Conservation (phyloP, 2,113 vertebrate genomes). For the Gambusia holbrooki region DNA sequence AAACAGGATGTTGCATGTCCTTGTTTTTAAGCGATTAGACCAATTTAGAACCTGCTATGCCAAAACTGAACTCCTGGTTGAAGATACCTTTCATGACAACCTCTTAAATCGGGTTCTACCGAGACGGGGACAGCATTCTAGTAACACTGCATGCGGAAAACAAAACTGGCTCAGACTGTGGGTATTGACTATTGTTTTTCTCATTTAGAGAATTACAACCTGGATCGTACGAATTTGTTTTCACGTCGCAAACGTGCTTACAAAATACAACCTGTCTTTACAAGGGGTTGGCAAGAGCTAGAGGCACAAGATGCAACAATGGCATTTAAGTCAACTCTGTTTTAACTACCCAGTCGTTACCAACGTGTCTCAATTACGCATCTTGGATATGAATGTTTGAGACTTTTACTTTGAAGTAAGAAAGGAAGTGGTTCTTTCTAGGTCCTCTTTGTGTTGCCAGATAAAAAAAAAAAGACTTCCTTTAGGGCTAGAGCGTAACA, state of each 20-base stretch:
- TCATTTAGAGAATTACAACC: constrained; percentile 39
- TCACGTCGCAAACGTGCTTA: neutral
- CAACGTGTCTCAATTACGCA: neutral
- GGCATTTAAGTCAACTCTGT: too few relatives aligned
- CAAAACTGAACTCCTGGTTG: neutral
- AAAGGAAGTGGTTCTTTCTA: neutral
- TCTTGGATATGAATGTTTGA: neutral
- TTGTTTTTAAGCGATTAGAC: constrained; percentile 28
- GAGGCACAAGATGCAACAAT: too few relatives aligned
- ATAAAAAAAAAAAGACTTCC: neutral
- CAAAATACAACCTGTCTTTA: constrained; percentile 5
- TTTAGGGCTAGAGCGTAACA: neutral
- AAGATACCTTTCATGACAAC: constrained; percentile 19
- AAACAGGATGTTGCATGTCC: constrained; percentile 27
- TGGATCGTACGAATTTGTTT: constrained; percentile 34
- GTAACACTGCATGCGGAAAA: constrained; percentile 14
- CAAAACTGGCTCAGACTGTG: constrained; percentile 10
- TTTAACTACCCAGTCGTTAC: too few relatives aligned
- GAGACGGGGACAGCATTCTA: constrained; percentile 1
- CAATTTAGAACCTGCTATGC: constrained; percentile 27
- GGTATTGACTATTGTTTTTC: constrained; percentile 30
- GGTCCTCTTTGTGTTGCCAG: neutral
- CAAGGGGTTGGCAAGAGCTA: neutral
- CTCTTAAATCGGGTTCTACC: constrained; percentile 6
- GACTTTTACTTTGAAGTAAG: neutral